Evolutionary conservation across 2,113 vertebrate species (phyloP).

Genomic region (Myotis lucifugus): DNA sequence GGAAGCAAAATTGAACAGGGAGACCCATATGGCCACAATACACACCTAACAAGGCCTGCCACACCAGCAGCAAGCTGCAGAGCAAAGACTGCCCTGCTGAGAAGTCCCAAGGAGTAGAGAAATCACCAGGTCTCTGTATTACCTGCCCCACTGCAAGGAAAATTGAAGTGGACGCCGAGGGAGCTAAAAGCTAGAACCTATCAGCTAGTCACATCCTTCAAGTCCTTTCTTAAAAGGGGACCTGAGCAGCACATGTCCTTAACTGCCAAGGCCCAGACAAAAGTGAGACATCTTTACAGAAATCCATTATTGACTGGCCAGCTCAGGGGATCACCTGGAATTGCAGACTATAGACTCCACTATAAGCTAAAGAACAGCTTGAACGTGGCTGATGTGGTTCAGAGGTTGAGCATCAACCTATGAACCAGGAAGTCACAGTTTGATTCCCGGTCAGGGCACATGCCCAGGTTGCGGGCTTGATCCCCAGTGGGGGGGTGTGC

Average conservation of each 20-base stretch:
- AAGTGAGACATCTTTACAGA: neutral
- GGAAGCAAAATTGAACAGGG: neutral
- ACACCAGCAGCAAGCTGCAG: neutral
- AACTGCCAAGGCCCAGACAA: neutral
- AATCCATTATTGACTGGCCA: neutral
- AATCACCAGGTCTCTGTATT: neutral
- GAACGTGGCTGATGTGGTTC: too few relatives aligned
- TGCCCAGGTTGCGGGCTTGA: too few relatives aligned
- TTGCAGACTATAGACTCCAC: neutral
- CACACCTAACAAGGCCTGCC: neutral
- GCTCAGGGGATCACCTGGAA: neutral
- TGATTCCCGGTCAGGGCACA: too few relatives aligned
- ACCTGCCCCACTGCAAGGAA: neutral
- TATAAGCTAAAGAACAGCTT: neutral
- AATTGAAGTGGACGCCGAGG: neutral
- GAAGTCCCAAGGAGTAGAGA: neutral
- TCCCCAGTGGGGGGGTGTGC: too few relatives aligned
- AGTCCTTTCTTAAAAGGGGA: neutral
- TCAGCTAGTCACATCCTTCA: neutral
- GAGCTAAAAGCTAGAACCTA: neutral
- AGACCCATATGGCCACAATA: neutral
- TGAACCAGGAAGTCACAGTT: too few relatives aligned
- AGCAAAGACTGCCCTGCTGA: neutral
- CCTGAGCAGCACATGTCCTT: neutral
- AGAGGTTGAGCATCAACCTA: too few relatives aligned